phyloP scores from a whole-genome alignment of 1,140 invertebrate species.

The Psix sp. region DNA sequence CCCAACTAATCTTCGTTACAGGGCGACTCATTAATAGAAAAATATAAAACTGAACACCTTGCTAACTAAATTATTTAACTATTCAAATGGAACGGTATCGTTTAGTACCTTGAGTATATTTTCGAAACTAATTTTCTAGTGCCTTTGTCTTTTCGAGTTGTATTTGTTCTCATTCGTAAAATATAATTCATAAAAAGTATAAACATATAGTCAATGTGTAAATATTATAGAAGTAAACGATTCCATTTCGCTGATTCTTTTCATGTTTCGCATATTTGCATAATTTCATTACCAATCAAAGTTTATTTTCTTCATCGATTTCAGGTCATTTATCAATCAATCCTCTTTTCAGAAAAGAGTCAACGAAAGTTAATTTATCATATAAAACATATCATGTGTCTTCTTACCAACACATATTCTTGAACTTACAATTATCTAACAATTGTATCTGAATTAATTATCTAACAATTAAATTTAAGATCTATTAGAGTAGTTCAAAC shows the following conservation, averaged over 20 bases:
- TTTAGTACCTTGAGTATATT: conserved; percentile 29
- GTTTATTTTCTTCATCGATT: too few species aligned
- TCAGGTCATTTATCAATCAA: conserved; percentile 11
- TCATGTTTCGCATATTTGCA: background rate
- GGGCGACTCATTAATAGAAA: conserved; percentile 1
- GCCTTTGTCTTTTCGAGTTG: conserved; percentile 23
- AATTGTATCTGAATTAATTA: conserved; percentile 25
- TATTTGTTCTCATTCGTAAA: conserved; percentile 27
- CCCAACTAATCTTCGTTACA: background rate
- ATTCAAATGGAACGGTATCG: conserved; percentile 6
- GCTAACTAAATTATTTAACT: conserved; percentile 7
- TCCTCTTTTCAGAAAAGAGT: conserved; percentile 25
- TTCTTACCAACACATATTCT: conserved; percentile 40
- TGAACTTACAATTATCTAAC: conserved; percentile 54
- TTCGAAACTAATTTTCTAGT: conserved; percentile 21
- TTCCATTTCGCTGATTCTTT: conserved; percentile 43
- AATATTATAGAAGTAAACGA: conserved; percentile 13
- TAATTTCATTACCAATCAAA: background rate
- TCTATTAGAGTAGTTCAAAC: too few species aligned
- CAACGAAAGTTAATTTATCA: conserved; percentile 34
- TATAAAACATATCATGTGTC: conserved; percentile 34
- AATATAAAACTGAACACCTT: conserved; percentile 13
- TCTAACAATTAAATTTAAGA: too few species aligned
- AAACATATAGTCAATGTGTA: conserved; percentile 21
- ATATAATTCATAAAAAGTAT: conserved; percentile 24